Evolutionary conservation across 53 echinoderm and acorn worm species (phyloP).

Genomic region (Mesocentrotus franciscanus): DNA sequence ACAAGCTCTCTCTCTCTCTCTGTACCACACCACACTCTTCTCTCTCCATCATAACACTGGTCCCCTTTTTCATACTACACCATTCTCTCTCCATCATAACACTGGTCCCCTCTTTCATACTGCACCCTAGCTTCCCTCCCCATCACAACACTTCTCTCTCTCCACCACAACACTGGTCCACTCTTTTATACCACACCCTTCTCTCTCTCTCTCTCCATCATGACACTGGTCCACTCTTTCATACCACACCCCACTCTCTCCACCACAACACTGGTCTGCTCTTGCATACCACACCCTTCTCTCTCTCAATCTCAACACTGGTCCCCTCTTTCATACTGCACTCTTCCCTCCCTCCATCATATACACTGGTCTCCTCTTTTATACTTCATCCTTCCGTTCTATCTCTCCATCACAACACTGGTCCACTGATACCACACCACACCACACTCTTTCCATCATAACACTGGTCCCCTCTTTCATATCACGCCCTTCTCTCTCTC

Average conservation of each 20-base stretch:
- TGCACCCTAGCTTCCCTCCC: not conserved
- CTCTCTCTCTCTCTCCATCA: not conserved
- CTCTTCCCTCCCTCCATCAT: not conserved
- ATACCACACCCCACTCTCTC: not conserved
- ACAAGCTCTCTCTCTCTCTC: not conserved
- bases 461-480: not conserved
- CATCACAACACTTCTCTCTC: not conserved
- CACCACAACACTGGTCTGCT: not conserved
- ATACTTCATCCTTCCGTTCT: not conserved
- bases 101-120: not conserved
- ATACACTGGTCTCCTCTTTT: not conserved
- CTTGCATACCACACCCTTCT: not conserved
- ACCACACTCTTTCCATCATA: not conserved
- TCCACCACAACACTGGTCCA: not conserved
- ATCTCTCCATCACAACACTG: constrained; percentile 9
- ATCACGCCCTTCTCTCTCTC: not conserved
- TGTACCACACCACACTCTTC: not conserved
- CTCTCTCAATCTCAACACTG: not conserved
- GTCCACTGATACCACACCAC: not conserved
- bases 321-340: not conserved
- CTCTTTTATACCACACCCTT: not conserved
- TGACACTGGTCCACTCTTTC: not conserved
- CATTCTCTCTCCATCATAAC: not conserved
- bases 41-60: not conserved
- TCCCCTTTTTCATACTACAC: not conserved